Percentiles rank a stretch among this genome's conserved stretches.
Evolutionary conservation across 2,797 vertebrate genomes (phyloP).

Genomic region (Lophura swinhoii): DNA sequence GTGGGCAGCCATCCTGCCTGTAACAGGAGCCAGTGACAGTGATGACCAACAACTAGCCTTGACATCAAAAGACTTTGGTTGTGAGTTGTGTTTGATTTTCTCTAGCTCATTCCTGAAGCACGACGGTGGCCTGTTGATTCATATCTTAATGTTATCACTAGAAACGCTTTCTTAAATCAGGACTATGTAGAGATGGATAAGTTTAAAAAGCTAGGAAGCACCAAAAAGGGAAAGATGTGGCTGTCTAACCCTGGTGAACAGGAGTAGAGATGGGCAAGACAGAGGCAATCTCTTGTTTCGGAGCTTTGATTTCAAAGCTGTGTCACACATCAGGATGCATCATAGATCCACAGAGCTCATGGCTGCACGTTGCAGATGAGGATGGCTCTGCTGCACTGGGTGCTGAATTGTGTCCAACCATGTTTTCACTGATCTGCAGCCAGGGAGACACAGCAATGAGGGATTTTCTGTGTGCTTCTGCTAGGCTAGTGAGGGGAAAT

Average conservation of each 20-base stretch:
- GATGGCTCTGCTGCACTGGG: not conserved
- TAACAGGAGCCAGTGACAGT: not conserved
- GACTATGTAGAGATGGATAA: not conserved
- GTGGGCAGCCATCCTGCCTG: not conserved
- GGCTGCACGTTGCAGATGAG: accelerated
- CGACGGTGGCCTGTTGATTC: not conserved
- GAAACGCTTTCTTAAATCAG: not conserved
- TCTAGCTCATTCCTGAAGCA: not conserved
- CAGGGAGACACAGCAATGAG: not conserved
- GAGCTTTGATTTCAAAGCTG: not conserved
- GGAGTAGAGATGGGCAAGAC: not conserved
- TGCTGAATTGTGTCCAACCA: not conserved
- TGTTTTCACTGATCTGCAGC: not conserved
- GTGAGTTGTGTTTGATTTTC: not conserved
- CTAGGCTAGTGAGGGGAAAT: not conserved
- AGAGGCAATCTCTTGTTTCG: not conserved
- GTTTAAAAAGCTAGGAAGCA: not conserved
- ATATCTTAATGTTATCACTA: not conserved
- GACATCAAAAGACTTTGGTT: accelerated
- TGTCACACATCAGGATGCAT: not conserved
- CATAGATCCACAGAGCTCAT: not conserved
- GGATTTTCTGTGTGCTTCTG: not conserved
- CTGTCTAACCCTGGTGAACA: not conserved
- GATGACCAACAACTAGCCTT: not conserved
- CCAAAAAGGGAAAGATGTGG: not conserved